phyloP scores from a whole-genome alignment of 2,888 invertebrate genomes.

The Agrotis puta region DNA sequence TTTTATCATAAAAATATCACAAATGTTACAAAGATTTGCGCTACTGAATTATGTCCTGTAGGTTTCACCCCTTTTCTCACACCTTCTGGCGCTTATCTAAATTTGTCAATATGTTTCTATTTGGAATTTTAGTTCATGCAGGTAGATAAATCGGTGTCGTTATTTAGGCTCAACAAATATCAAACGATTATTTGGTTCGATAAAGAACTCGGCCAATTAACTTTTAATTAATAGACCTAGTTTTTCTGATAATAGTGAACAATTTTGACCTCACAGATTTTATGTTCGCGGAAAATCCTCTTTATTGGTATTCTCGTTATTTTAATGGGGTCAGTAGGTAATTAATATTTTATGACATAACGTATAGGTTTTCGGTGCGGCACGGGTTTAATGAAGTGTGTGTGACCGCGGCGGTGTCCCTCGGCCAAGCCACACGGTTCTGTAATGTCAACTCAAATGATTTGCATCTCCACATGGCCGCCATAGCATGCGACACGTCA shows the following conservation, averaged over 20 bases:
- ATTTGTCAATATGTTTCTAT: conserved; percentile 8
- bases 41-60: neutral
- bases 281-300: conserved; percentile 7
- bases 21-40: neutral
- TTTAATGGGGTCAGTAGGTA: conserved; percentile 10
- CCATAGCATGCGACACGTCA: conserved; percentile 69
- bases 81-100: neutral
- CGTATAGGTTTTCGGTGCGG: conserved; percentile 41
- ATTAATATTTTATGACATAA: conserved; percentile 43
- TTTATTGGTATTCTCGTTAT: conserved; percentile 3
- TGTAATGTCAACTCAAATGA: conserved; percentile 65
- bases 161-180: neutral
- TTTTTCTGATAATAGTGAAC: neutral
- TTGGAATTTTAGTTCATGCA: neutral
- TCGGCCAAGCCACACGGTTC: conserved; percentile 20
- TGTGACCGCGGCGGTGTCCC: conserved; percentile 39
- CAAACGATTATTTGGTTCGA: neutral
- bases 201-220: conserved; percentile 4
- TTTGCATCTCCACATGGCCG: conserved; percentile 73
- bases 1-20: neutral
- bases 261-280: neutral
- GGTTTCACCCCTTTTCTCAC: neutral
- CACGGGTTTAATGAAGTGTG: conserved; percentile 50
- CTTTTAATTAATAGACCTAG: conserved; percentile 2
- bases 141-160: neutral